Base-by-base conservation (phyloP, 1,140 invertebrate genomes). In the Bombus pascuorum region DNA sequence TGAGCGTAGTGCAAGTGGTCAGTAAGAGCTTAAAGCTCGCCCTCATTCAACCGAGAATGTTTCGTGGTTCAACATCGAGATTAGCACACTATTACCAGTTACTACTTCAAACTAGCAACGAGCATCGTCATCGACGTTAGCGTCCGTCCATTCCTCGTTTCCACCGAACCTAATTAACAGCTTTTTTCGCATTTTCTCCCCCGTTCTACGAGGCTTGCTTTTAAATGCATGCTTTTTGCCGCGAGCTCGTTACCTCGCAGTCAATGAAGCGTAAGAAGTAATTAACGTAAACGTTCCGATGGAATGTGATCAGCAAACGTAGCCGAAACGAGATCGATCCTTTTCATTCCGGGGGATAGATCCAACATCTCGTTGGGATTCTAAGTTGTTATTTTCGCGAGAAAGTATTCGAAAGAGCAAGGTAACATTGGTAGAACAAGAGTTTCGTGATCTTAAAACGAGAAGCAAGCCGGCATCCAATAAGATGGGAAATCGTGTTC, bases 261-360 rank as follows among this genome's bases (percentile, higher is more conserved):
- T 65, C 83, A 83, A 86, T 91, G 81, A 85, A 73, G 87, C 82
- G 74, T 83, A 73, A 75, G 44, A 79, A 91, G 89, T 84, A 87
- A 91, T 91, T 91, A 90, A 84, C 83, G 89, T 89, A 81, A 90
- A 89, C 85, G 78, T 32, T 66, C 39, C 70, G 57, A 90, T 84
- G 85, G 86, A 89, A 85, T 75, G 53, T 74, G 62, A 37, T 22
- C 42, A 32, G 68, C 22, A 47, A 84, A 81, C 66, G 71, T n/a
- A 37, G 39, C 39, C 34, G 15, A 37, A 42, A 65, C 18, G 32
- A 68, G 71, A 87, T 81, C 81, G 76, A 89, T 84, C 74, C 66
- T 32, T 65, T 10, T 25, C 39, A 9, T 37, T 13, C 37, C 53
- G 4, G 44, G 0, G 44, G 39, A 44, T 47, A 13, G 65, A 47